A percentile compares a stretch with the other conserved stretches of the same genome.
These are phyloP conservation scores for Catocala nupta DNA, from an alignment of 2,888 invertebrate species.

Conservation along the genomic window DNA sequence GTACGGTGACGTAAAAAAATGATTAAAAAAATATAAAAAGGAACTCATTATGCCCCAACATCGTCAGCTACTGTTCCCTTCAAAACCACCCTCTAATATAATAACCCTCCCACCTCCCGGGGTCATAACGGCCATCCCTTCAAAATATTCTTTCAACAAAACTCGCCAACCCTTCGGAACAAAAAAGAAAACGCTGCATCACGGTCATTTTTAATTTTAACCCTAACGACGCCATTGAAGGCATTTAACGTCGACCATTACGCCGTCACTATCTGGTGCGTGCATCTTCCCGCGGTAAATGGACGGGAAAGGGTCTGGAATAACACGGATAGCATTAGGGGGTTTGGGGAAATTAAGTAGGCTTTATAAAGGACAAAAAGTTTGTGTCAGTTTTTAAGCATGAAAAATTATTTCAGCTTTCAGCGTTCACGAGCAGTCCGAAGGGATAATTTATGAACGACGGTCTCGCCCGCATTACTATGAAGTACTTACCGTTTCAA, in stretches of 20 bases:
- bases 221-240: slow-evolving; percentile 84
- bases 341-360: slow-evolving; percentile 42
- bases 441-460: slow-evolving; percentile 3
- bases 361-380: slow-evolving; percentile 30
- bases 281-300: slow-evolving; percentile 77
- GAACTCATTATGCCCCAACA: slow-evolving; percentile 79
- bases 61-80: slow-evolving; percentile 72
- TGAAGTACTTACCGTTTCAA: no score
- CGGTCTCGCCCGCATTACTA: not conserved
- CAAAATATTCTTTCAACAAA: slow-evolving; percentile 83
- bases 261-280: slow-evolving; percentile 74
- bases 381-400: slow-evolving; percentile 24
- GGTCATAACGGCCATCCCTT: slow-evolving; percentile 78
- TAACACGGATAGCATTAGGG: slow-evolving; percentile 49
- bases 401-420: slow-evolving; percentile 19
- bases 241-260: slow-evolving; percentile 80
- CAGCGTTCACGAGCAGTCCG: not conserved
- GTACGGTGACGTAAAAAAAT: slow-evolving; percentile 65
- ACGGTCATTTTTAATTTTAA: slow-evolving; percentile 85
- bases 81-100: slow-evolving; percentile 70
- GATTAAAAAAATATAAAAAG: slow-evolving; percentile 75
- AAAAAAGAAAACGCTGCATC: slow-evolving; percentile 85
- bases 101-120: slow-evolving; percentile 78
- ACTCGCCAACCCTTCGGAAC: slow-evolving; percentile 73
- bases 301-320: slow-evolving; percentile 68